These are phyloP conservation scores for Eupithecia subumbrata DNA, from an alignment of 2,888 invertebrate species.

Conservation along the genomic window DNA sequence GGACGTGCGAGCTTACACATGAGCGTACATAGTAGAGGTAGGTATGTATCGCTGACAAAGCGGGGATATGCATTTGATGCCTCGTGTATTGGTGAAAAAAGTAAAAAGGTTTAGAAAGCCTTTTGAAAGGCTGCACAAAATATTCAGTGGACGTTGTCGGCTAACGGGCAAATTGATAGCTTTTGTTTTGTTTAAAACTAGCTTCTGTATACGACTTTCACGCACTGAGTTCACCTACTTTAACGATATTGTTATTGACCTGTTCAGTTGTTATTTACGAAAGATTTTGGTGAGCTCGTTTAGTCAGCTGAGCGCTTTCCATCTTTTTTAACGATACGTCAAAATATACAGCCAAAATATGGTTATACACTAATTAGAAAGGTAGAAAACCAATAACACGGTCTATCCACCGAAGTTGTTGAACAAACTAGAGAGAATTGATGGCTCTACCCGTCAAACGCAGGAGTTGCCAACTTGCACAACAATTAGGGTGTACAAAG, in stretches of 20 bases:
- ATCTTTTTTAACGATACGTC: too few relatives aligned
- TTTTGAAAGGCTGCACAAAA: constrained; percentile 14
- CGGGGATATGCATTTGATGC: constrained; percentile 18
- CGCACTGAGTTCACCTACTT: not conserved
- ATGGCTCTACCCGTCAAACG: constrained; percentile 32
- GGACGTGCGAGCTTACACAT: not conserved
- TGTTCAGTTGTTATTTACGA: not conserved
- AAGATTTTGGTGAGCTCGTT: too few relatives aligned
- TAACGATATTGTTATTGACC: too few relatives aligned
- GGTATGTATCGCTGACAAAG: constrained; percentile 9
- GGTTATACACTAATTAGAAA: not conserved
- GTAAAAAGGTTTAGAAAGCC: constrained; percentile 9
- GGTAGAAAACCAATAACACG: not conserved
- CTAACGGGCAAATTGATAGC: not conserved
- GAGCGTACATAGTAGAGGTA: not conserved
- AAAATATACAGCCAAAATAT: not conserved
- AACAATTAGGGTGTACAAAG: constrained; percentile 4
- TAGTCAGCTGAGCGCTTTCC: too few relatives aligned
- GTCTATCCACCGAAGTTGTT: not conserved
- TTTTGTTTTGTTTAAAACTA: constrained; percentile 7
- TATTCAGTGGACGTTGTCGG: constrained; percentile 9
- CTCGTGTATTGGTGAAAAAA: constrained; percentile 14
- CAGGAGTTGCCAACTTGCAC: constrained; percentile 36
- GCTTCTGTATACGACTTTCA: not conserved
- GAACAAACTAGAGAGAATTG: constrained; percentile 25